Base-by-base conservation (phyloP, 2,113 vertebrate genomes). In the Mesembrinibis cayennensis region DNA sequence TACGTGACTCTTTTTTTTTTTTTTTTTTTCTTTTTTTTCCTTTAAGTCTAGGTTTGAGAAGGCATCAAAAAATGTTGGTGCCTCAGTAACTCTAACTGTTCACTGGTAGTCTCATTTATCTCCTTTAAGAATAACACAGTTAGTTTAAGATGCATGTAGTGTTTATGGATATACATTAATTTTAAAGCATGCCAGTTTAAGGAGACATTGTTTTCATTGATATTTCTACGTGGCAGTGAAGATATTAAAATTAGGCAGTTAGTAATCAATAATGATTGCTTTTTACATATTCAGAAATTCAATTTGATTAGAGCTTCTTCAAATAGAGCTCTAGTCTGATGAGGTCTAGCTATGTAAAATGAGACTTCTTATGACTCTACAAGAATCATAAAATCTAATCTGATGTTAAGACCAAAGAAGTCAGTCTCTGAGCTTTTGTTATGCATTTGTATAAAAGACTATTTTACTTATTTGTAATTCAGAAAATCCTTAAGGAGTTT, bases 1-100 rank as follows among this genome's bases (percentile, higher is more conserved):
- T 9, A 30, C 1, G 2, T 17, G 30, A 44, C 16, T 5, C 26
- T n/a, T n/a, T n/a, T n/a, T n/a, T n/a, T n/a, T n/a, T n/a, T n/a
- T 13, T 20, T 34, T 32, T 29, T 32, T 8, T 16, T 27, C 6
- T n/a, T 38, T 38, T 38, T 53, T 55, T 55, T 18, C 30, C 15
- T 22, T 59, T 11, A 42, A 40, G 44, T 58, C 49, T 45, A 6
- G 12, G 2, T 74, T 53, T 74, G 38, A 65, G 38, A n/a, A 56
- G 34, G 49, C 38, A 15, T 79, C 30, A 65, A 7, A 81, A 77
- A 30, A 9, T 11, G 14, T 19, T 61, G 67, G 16, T 80, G 29
- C 58, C 20, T 87, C 21, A n/a, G 13, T 52, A 63, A 38, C 29
- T 61, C 34, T 26, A 7, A 30, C 26, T 61, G 14, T 42, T 32